Conservation (phyloP, 2,888 invertebrate genomes). For the Celastrina argiolus region DNA sequence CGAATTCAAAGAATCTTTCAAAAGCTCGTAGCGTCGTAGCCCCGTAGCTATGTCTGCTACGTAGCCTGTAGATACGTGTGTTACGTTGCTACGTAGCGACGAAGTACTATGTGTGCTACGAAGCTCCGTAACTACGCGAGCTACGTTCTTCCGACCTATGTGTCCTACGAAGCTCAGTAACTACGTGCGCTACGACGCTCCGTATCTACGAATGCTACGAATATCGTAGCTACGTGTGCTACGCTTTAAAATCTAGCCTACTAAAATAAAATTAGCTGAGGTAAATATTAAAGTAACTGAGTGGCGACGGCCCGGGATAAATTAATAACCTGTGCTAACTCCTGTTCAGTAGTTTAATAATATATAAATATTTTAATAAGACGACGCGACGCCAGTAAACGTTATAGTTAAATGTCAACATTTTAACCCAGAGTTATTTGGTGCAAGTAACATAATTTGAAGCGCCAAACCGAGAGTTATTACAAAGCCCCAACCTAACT, state of each 20-base stretch:
- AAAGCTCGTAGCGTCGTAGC: conserved; percentile 2
- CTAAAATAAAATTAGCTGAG: not conserved
- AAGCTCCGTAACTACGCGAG: not conserved
- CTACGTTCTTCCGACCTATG: too few species aligned
- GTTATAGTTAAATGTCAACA: too few species aligned
- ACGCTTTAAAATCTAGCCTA: not conserved
- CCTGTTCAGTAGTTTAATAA: too few species aligned
- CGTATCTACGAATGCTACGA: not conserved
- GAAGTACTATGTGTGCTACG: not conserved
- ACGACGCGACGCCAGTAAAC: too few species aligned
- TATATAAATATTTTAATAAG: too few species aligned
- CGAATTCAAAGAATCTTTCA: conserved; percentile 7
- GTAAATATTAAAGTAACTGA: too few species aligned
- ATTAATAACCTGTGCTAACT: too few species aligned
- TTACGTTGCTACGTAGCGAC: not conserved
- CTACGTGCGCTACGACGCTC: not conserved
- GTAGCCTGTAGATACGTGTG: not conserved
- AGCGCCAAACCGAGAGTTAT: too few species aligned
- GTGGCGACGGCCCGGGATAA: too few species aligned
- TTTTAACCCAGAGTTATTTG: too few species aligned
- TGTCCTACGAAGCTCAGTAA: not conserved
- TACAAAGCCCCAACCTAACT: too few species aligned
- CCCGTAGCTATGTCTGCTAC: not conserved
- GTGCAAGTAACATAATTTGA: too few species aligned
- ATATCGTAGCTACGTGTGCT: not conserved